Base-by-base conservation (phyloP, 2,113 vertebrate species). In the Cacatua alba region DNA sequence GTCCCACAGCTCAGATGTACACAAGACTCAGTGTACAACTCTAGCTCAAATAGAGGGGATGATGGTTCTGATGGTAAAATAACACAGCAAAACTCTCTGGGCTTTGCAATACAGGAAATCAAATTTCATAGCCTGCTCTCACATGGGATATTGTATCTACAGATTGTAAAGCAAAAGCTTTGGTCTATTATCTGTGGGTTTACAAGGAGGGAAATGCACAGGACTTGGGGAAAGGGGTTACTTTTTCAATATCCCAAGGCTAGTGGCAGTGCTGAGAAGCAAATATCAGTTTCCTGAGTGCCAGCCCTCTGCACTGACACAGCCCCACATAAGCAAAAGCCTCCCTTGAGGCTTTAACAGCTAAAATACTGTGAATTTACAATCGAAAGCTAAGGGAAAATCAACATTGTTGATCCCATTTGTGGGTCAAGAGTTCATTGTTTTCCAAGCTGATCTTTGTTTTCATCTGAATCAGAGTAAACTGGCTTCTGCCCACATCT, bases 361-460 rank as follows among this genome's bases (percentile, higher is more conserved):
- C 44, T 70, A 68, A 77, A 91, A 90, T 77, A 72, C 28, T 8
- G 25, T 31, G 46, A 88, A 78, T 62, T 59, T 77, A 37, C 35
- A 67, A 33, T 35, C 13, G 39, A 86, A n/a, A 81, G 4, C 60
- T 77, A 68, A 86, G 39, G 43, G 39, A 48, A 71, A 90, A 86
- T 71, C 80, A 90, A 82, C 33, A 19, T 64, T 60, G 15, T 37
- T 43, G 35, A 44, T 67, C 55, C 26, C 31, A 39, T 28, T 79
- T 68, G 19, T 31, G 11, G 39, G 35, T 89, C 68, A 83, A 29
- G 62, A 76, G 64, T 88, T 55, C 51, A 53, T 24, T 81, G 21
- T 79, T 95, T 92, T 87, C 68, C 72, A 86, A 84, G 52, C 67
- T 81, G 43, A 88, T 71, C 90, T 92, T 92, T 96, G 79, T 96